These are phyloP conservation scores for Actinemys pallida DNA, from an alignment of 2,113 vertebrate genomes.

Conservation along the genomic window DNA sequence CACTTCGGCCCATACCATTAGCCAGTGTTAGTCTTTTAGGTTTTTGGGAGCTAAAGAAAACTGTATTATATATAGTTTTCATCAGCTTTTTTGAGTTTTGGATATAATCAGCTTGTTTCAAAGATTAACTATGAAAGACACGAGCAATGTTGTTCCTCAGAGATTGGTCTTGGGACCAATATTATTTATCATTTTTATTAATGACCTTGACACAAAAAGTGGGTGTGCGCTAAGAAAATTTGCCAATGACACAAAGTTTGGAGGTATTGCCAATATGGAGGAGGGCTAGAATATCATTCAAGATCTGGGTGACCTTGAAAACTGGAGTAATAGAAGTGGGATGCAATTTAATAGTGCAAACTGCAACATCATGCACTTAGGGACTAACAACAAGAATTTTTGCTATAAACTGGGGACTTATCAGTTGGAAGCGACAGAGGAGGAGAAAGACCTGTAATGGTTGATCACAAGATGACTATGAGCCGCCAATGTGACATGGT, in stretches of 20 bases:
- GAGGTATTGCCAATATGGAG: no score
- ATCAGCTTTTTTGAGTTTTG: conserved; percentile 50
- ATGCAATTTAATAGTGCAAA: no score
- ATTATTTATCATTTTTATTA: no score
- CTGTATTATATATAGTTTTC: conserved; percentile 36
- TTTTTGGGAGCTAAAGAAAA: conserved; percentile 41
- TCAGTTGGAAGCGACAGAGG: not conserved
- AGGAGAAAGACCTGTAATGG: not conserved
- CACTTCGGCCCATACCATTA: not conserved
- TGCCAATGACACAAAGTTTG: no score
- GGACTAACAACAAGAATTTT: not conserved
- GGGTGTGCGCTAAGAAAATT: no score
- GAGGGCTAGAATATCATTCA: no score
- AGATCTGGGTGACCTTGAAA: no score
- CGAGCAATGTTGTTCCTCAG: no score
- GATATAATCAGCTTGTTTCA: conserved; percentile 63
- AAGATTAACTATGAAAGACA: conserved; percentile 29
- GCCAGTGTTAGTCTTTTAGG: conserved; percentile 31
- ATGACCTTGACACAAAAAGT: no score
- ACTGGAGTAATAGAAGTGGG: no score
- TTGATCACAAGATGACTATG: not conserved
- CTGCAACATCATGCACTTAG: not conserved
- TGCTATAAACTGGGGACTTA: not conserved
- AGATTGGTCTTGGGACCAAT: no score
- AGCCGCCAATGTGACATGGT: not conserved